phyloP scores from a whole-genome alignment of 2,113 vertebrate species.

The Patagioenas fasciata region DNA sequence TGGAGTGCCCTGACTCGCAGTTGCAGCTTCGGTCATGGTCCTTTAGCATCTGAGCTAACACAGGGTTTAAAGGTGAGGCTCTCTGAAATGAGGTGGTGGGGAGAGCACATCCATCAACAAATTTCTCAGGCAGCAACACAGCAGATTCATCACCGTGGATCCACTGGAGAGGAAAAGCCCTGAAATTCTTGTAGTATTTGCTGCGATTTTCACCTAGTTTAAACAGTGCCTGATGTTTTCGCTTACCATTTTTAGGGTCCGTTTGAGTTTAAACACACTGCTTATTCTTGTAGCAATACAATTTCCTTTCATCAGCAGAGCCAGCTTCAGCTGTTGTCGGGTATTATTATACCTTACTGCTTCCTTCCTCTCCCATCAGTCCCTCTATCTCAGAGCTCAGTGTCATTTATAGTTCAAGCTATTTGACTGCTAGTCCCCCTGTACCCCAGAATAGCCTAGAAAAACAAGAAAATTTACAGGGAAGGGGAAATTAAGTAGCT shows the following conservation, averaged over 20 bases:
- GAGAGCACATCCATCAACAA: neutral
- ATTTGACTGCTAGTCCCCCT: neutral
- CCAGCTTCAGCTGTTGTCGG: slow-evolving; percentile 35
- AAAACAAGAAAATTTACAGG: neutral
- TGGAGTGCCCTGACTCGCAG: neutral
- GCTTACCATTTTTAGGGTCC: neutral
- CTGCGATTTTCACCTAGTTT: neutral
- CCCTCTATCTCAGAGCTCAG: neutral
- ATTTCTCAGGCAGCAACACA: neutral
- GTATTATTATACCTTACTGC: slow-evolving; percentile 18
- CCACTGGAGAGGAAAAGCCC: neutral
- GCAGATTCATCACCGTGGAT: neutral
- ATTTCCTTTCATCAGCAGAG: slow-evolving; percentile 3
- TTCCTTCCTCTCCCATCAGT: slow-evolving; percentile 36
- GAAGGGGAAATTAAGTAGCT: neutral
- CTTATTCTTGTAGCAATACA: neutral
- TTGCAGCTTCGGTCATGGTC: neutral
- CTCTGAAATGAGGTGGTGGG: neutral
- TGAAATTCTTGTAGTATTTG: neutral
- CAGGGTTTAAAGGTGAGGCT: neutral
- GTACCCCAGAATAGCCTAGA: neutral
- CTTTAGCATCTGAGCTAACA: neutral
- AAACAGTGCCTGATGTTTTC: neutral
- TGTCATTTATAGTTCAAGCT: neutral
- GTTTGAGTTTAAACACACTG: neutral